Evolutionary conservation across 2,113 vertebrate genomes (phyloP).

Genomic region (Catharus minimus): DNA sequence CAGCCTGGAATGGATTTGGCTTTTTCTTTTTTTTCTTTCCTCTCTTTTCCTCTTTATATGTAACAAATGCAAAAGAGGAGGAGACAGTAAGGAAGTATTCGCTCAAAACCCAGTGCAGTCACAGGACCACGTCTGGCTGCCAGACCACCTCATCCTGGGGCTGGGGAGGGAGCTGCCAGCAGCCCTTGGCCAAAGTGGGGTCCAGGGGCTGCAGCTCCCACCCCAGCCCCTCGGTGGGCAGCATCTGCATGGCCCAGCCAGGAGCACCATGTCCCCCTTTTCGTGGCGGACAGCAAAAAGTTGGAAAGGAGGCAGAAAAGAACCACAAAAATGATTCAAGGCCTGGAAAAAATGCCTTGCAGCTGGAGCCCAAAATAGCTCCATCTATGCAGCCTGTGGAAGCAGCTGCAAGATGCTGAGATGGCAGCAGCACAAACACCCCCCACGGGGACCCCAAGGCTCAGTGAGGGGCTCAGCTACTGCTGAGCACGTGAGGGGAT

Average conservation of each 20-base stretch:
- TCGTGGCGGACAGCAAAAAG: neutral
- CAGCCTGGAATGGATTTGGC: constrained; percentile 31
- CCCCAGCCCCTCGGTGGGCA: accelerated
- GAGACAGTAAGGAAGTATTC: constrained; percentile 35
- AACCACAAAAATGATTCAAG: constrained; percentile 67
- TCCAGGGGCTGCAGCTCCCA: neutral
- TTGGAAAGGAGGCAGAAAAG: constrained; percentile 48
- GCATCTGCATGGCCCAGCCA: accelerated
- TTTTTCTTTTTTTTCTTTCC: neutral
- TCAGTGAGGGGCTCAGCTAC: neutral
- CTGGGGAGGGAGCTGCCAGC: neutral
- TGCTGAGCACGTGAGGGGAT: accelerated
- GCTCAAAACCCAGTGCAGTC: constrained; percentile 1
- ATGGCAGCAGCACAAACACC: neutral
- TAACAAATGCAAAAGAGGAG: constrained; percentile 60
- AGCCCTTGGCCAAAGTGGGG: accelerated
- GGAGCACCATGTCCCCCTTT: neutral
- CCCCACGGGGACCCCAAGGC: accelerated
- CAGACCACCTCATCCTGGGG: constrained; percentile 5
- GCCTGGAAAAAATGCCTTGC: constrained; percentile 64
- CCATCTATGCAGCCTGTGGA: neutral
- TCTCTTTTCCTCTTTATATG: constrained; percentile 3
- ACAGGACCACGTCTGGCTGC: constrained; percentile 54
- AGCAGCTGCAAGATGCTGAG: neutral
- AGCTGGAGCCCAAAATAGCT: constrained; percentile 49